These are phyloP conservation scores for Myanophis thanlyinensis DNA, from an alignment of 2,113 vertebrate genomes.

Conservation along the genomic window DNA sequence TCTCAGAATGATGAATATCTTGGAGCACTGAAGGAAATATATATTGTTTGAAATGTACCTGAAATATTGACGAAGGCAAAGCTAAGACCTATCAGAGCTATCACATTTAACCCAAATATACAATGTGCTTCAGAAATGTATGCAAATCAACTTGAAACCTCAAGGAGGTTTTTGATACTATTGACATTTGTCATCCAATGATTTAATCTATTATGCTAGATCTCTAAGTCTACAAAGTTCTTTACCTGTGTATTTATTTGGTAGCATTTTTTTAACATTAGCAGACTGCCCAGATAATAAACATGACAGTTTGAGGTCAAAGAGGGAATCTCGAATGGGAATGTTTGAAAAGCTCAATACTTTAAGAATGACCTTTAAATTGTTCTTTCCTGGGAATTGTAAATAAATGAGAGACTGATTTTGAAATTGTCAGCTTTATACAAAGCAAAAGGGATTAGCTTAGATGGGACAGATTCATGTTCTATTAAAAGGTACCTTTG, in stretches of 20 bases:
- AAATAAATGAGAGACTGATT: conserved; percentile 28
- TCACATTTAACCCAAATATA: not conserved
- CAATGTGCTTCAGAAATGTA: not conserved
- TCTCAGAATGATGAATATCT: not conserved
- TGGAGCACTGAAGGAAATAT: not conserved
- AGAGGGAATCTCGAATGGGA: not conserved
- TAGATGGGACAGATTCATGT: conserved; percentile 1
- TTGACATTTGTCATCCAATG: not conserved
- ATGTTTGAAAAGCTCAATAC: not conserved
- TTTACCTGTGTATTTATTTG: not conserved
- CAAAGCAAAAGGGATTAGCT: not conserved
- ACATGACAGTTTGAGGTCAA: not conserved
- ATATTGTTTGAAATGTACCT: not conserved
- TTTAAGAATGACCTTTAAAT: conserved; percentile 36
- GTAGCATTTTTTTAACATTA: not conserved
- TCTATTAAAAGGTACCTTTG: conserved; percentile 40
- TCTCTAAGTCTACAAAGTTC: not conserved
- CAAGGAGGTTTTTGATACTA: not conserved
- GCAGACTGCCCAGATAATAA: not conserved
- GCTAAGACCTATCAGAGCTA: not conserved
- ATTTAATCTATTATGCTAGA: not conserved
- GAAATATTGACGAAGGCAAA: not conserved
- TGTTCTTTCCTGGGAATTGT: conserved; percentile 22
- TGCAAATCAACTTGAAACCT: not conserved
- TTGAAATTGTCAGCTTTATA: conserved; percentile 42